phyloP scores from a whole-genome alignment of 2,113 vertebrate species.

The Plestiodon gilberti region DNA sequence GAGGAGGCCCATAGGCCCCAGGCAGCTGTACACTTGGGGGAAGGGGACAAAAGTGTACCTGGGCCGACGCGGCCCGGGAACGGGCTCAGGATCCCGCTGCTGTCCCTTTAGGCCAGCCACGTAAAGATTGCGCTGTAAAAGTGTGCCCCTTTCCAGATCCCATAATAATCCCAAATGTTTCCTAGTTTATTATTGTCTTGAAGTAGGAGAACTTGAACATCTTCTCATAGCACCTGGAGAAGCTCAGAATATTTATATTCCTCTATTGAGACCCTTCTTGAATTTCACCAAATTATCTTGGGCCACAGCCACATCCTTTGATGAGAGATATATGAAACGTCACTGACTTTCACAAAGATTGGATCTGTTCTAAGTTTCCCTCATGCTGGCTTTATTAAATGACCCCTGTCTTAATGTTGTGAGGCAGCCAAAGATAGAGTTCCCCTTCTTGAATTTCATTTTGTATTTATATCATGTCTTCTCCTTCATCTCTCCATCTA shows the following conservation, averaged over 20 bases:
- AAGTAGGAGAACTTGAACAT: neutral
- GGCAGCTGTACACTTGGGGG: no score
- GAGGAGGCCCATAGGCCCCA: no score
- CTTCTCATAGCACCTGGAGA: no score
- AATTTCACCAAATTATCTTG: neutral
- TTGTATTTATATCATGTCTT: no score
- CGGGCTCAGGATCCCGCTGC: no score
- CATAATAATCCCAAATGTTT: neutral
- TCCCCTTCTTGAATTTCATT: no score
- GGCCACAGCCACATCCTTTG: no score
- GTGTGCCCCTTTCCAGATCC: neutral
- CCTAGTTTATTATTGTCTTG: neutral
- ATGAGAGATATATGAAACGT: neutral
- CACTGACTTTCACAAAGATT: neutral
- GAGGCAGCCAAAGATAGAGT: neutral
- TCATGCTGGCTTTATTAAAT: neutral
- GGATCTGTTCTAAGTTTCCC: neutral
- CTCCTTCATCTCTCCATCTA: neutral
- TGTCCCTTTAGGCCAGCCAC: no score
- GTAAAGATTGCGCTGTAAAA: no score
- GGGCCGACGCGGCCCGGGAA: no score
- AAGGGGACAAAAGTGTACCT: no score
- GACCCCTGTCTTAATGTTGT: neutral
- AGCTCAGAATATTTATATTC: no score
- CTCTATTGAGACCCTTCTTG: neutral